Conservation (phyloP, 2,113 vertebrate genomes). For the Tragelaphus buxtoni region DNA sequence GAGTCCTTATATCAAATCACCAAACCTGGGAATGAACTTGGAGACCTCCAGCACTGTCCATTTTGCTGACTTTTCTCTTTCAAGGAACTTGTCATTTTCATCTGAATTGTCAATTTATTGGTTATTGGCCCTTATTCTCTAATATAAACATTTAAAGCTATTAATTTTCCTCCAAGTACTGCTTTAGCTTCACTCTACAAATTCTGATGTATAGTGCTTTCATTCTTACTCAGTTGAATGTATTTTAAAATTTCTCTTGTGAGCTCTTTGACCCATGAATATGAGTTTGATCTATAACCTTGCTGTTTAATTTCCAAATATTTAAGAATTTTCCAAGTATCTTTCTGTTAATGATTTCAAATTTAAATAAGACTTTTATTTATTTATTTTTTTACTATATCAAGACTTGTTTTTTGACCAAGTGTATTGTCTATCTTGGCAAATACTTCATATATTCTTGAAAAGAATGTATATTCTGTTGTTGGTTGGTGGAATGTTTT, state of each 20-base stretch:
- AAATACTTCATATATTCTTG: not conserved
- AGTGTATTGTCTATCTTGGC: not conserved
- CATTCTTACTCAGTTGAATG: not conserved
- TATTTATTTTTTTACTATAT: not conserved
- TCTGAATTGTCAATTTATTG: not conserved
- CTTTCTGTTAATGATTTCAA: not conserved
- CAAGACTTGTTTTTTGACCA: not conserved
- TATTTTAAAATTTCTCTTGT: conserved; percentile 10
- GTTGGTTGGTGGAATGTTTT: not conserved
- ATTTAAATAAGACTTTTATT: not conserved
- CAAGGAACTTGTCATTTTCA: not conserved
- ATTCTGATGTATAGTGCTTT: not conserved
- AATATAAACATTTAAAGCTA: not conserved
- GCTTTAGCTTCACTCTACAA: not conserved
- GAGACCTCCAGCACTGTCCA: not conserved
- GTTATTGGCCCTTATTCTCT: not conserved
- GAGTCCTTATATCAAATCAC: not conserved
- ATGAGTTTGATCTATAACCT: not conserved
- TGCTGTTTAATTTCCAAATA: not conserved
- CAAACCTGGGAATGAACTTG: not conserved
- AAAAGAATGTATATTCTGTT: not conserved
- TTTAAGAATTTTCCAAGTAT: not conserved
- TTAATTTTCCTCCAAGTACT: not conserved
- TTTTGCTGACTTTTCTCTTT: not conserved
- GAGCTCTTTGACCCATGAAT: not conserved